These are phyloP conservation scores for Acleris holmiana DNA, from an alignment of 2,888 invertebrate genomes.

Conservation along the genomic window DNA sequence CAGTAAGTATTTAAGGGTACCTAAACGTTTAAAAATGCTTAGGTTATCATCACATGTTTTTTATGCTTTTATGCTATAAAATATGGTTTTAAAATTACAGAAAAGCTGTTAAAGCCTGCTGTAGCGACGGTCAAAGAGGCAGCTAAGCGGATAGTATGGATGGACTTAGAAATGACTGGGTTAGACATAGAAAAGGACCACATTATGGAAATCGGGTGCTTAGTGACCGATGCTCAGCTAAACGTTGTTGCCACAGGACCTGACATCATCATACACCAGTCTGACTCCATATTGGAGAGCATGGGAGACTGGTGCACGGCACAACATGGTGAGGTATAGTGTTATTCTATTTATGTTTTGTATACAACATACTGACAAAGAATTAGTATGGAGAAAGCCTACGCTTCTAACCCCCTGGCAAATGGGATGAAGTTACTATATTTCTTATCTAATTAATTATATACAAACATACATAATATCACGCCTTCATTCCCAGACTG, in stretches of 20 bases:
- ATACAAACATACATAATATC: no score
- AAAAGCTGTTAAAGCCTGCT: conserved; percentile 35
- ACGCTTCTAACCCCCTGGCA: no score
- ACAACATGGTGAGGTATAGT: conserved; percentile 90
- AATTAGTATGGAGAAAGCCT: background rate
- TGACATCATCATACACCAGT: conserved; percentile 90
- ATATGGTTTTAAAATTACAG: conserved; percentile 32
- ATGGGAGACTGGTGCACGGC: conserved; percentile 95
- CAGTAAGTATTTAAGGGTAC: conserved; percentile 12
- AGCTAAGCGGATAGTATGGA: conserved; percentile 86
- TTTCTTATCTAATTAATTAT: no score
- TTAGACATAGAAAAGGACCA: conserved; percentile 89
- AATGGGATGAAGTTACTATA: no score
- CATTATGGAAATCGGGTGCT: conserved; percentile 95
- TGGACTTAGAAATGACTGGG: conserved; percentile 96
- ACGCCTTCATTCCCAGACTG: no score
- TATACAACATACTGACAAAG: background rate
- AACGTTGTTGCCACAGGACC: conserved; percentile 91
- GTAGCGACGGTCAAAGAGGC: conserved; percentile 43
- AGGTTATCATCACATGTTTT: no score
- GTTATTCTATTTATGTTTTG: conserved; percentile 13
- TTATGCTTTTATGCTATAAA: background rate
- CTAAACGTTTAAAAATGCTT: no score
- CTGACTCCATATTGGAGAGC: conserved; percentile 86
- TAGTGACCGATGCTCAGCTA: conserved; percentile 93